These are phyloP conservation scores for Brassicogethes aeneus DNA, from an alignment of 2,888 invertebrate species.

Conservation along the genomic window DNA sequence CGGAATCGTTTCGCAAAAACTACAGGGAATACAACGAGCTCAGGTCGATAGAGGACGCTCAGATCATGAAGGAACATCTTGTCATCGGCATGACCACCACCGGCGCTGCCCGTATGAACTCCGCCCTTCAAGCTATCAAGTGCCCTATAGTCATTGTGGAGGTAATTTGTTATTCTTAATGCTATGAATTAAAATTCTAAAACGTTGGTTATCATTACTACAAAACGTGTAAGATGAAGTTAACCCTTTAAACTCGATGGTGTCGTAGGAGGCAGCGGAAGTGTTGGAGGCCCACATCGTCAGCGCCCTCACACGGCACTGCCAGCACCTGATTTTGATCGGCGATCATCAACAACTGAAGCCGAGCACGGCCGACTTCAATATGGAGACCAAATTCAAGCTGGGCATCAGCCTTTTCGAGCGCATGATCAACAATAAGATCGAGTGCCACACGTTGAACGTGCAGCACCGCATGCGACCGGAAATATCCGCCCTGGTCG, in stretches of 20 bases:
- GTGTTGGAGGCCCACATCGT: conserved; percentile 79
- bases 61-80: conserved; percentile 44
- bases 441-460: conserved; percentile 35
- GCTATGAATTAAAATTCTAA: no score
- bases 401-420: conserved; percentile 70
- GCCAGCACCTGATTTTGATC: conserved; percentile 75
- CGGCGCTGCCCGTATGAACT: conserved; percentile 59
- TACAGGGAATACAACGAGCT: conserved; percentile 41
- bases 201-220: no score
- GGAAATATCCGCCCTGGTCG: conserved; percentile 50
- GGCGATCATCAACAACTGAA: conserved; percentile 58
- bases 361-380: conserved; percentile 62
- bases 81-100: conserved; percentile 73
- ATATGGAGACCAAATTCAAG: conserved; percentile 54
- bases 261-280: conserved; percentile 83
- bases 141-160: conserved; percentile 71
- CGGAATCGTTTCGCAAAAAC: conserved; percentile 18
- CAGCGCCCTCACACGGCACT: conserved; percentile 59
- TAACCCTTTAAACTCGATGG: no score
- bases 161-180: no score
- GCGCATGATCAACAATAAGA: conserved; percentile 57
- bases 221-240: no score
- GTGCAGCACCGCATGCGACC: conserved; percentile 73
- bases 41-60: conserved; percentile 47
- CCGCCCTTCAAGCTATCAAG: conserved; percentile 50